Conservation (phyloP, 2,113 vertebrate species). For the Cebidichthys violaceus region DNA sequence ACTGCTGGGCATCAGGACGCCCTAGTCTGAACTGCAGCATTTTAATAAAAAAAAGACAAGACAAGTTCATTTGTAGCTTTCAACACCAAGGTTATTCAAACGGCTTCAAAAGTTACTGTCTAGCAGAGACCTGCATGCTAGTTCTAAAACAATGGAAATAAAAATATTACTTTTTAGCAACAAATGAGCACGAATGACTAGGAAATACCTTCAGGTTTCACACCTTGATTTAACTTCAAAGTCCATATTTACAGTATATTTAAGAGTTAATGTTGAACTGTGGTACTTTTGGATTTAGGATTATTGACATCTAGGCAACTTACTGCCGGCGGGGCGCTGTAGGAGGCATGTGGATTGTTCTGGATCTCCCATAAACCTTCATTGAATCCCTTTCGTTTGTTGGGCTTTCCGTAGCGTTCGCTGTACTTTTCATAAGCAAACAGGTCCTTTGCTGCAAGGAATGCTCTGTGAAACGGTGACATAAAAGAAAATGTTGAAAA, state of each 20-base stretch:
- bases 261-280: background rate
- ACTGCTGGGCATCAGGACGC: background rate
- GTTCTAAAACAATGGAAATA: background rate
- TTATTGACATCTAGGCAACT: slow-evolving; percentile 68
- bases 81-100: slow-evolving; percentile 2
- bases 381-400: slow-evolving; percentile 99
- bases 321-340: slow-evolving; percentile 91
- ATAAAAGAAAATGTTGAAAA: background rate
- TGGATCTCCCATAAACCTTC: slow-evolving; percentile 99
- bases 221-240: background rate
- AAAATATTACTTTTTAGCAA: background rate
- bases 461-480: slow-evolving; percentile 85
- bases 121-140: background rate
- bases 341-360: slow-evolving; percentile 98
- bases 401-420: slow-evolving; percentile 96
- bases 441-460: slow-evolving; percentile 96
- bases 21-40: slow-evolving; percentile 8
- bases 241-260: background rate
- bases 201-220: background rate
- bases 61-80: slow-evolving; percentile 20
- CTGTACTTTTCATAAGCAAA: slow-evolving; percentile 95
- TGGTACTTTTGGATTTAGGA: background rate
- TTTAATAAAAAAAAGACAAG: slow-evolving; percentile 16
- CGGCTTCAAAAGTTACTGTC: background rate
- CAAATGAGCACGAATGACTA: background rate